These are phyloP conservation scores for Columba guinea DNA, from an alignment of 2,797 vertebrate species.

Conservation along the genomic window DNA sequence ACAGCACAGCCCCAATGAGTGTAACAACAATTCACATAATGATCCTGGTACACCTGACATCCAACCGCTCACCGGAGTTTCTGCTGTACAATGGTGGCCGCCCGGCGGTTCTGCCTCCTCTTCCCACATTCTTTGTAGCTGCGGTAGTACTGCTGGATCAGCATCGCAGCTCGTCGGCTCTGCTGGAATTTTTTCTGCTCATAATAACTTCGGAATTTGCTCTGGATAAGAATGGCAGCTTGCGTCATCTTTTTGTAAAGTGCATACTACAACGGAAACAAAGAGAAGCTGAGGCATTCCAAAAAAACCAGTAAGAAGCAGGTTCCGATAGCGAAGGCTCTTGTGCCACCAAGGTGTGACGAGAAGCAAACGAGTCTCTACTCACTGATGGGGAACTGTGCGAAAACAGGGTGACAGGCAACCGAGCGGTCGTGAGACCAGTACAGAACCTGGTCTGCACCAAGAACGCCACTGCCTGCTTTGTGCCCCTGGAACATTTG, in stretches of 20 bases:
- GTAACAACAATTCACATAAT: accelerated
- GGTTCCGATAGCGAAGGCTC: neutral
- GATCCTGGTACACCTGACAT: accelerated
- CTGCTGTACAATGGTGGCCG: slow-evolving; percentile 90
- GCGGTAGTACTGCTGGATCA: slow-evolving; percentile 99
- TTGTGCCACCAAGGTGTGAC: accelerated
- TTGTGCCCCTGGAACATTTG: neutral
- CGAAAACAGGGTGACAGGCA: neutral
- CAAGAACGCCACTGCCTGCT: neutral
- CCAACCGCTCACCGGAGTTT: slow-evolving; percentile 87
- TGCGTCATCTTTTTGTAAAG: slow-evolving; percentile 99
- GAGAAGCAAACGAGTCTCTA: neutral
- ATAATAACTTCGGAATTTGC: slow-evolving; percentile 98
- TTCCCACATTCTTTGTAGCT: slow-evolving; percentile 94
- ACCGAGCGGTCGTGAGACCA: neutral
- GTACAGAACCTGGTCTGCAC: neutral
- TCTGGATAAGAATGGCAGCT: slow-evolving; percentile 99
- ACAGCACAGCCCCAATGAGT: neutral
- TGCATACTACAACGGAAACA: slow-evolving; percentile 89
- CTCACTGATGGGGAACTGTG: neutral
- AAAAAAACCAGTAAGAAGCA: neutral
- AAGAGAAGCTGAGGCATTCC: slow-evolving; percentile 33
- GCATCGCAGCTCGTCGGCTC: slow-evolving; percentile 93
- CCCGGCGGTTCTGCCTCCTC: slow-evolving; percentile 87
- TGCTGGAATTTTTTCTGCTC: slow-evolving; percentile 99